Evolutionary conservation across 2,797 vertebrate genomes (phyloP).

Genomic region (Sphenopsis melanotis): DNA sequence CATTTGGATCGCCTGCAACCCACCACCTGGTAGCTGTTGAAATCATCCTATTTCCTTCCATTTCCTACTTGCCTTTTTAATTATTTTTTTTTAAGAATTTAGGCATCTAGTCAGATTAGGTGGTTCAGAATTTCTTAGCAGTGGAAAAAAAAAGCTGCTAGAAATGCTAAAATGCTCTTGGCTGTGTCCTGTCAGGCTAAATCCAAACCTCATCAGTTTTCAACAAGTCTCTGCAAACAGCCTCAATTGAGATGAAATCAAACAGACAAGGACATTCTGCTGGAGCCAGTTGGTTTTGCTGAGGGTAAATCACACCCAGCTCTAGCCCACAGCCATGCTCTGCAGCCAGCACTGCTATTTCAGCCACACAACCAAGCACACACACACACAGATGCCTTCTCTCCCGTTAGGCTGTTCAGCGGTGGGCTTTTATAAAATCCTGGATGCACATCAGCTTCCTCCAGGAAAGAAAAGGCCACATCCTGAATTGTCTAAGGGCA

Average conservation of each 20-base stretch:
- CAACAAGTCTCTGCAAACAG: background rate
- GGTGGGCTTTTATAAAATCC: background rate
- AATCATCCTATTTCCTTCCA: background rate
- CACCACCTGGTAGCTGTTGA: background rate
- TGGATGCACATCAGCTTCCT: background rate
- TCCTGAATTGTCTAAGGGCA: background rate
- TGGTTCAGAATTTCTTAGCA: background rate
- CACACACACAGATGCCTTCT: background rate
- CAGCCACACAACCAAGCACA: background rate
- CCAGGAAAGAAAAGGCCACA: background rate
- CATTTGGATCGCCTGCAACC: background rate
- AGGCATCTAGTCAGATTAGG: background rate
- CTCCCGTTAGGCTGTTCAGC: background rate
- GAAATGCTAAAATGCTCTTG: background rate
- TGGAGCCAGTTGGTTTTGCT: background rate
- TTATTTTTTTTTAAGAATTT: background rate
- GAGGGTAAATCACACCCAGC: background rate
- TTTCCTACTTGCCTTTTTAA: background rate
- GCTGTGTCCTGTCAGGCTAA: background rate
- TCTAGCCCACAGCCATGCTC: background rate
- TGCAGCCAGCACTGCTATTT: background rate
- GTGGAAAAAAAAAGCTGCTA: background rate
- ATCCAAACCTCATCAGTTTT: background rate
- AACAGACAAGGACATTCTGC: background rate
- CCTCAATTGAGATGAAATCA: background rate